phyloP scores from a whole-genome alignment of 2,797 vertebrate species.

The Lycodopsis pacificus region DNA sequence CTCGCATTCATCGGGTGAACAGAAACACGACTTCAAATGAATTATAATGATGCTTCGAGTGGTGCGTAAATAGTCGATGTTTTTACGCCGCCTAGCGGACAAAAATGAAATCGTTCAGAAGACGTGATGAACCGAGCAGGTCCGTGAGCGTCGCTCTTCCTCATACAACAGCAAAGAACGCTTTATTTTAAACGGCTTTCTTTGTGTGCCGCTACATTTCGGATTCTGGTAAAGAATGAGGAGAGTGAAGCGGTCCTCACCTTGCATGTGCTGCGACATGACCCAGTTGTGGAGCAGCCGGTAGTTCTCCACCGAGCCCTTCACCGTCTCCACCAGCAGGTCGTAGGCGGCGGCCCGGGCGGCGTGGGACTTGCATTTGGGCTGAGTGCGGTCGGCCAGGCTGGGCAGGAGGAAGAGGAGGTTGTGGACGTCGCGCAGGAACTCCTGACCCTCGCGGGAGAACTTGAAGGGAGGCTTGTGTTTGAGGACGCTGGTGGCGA shows the following conservation, averaged over 20 bases:
- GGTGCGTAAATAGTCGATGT: background rate
- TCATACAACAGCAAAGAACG: no score
- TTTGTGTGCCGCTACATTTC: background rate
- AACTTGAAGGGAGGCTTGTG: constrained; percentile 99
- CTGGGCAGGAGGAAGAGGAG: constrained; percentile 97
- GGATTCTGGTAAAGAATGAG: background rate
- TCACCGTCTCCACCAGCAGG: constrained; percentile 97
- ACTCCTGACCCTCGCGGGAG: constrained; percentile 97
- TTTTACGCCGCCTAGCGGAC: no score
- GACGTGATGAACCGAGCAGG: background rate
- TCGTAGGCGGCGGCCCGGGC: constrained; percentile 98
- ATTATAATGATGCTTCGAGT: background rate
- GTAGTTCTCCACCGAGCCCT: constrained; percentile 97
- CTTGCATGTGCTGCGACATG: constrained; percentile 99
- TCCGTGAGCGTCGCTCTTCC: no score
- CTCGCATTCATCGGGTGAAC: no score
- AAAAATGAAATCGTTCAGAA: background rate
- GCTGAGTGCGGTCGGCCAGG: constrained; percentile 94
- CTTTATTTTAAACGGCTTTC: no score
- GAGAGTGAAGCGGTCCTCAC: constrained; percentile 78
- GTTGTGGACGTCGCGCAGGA: constrained; percentile 96
- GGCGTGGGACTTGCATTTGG: constrained; percentile 97
- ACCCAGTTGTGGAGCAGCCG: constrained; percentile 99
- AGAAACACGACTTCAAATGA: background rate
- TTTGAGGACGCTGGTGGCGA: constrained; percentile 96